Base-by-base conservation (phyloP, 2,113 vertebrate species). In the Columba livia region DNA sequence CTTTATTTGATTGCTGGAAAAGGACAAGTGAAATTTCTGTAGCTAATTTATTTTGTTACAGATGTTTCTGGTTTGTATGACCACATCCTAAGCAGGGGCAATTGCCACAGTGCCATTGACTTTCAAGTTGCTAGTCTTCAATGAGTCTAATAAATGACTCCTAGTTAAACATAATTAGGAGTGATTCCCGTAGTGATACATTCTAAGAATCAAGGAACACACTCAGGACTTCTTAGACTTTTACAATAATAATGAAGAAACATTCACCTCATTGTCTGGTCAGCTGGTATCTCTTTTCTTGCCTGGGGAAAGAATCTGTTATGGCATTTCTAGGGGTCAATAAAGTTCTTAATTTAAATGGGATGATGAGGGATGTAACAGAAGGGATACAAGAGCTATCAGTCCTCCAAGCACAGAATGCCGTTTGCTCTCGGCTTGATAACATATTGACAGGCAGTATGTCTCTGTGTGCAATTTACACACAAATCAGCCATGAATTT, bases 121-220 rank as follows among this genome's bases (percentile, higher is more conserved):
- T 83, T 86, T 83, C 71, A 62, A 40, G 74, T 44, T 83, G 36
- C 50, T 66, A 24, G 44, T 77, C n/a, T 36, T 82, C 23, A 5
- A 32, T 58, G 28, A 56, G 19, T 42, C 28, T 85, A 90, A 79
- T 64, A 91, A 88, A 85, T 88, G 2, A 85, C 54, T 94, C 19
- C 40, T 77, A 80, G 79, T 70, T 83, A 93, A 70, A 83, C 0
- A 0, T 60, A 26, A 89, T 79, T 81, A 94, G 71, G 19, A 89
- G 28, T 0, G 1, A 90, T 78, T 77, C 67, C 79, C 66, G 40
- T 40, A 62, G 72, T n/a, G 75, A 66, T 58, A 77, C 15, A 24
- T 82, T 94, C 78, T 75, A 58, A 67, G 36, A 95, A 70, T 89
- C 93, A 87, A 88, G 60, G 47, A 85, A 82, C 15, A 79, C 8